Percentiles rank a stretch among this genome's conserved stretches.
phyloP scores from a whole-genome alignment of 2,888 invertebrate genomes.

The Diplolepis rosae region DNA sequence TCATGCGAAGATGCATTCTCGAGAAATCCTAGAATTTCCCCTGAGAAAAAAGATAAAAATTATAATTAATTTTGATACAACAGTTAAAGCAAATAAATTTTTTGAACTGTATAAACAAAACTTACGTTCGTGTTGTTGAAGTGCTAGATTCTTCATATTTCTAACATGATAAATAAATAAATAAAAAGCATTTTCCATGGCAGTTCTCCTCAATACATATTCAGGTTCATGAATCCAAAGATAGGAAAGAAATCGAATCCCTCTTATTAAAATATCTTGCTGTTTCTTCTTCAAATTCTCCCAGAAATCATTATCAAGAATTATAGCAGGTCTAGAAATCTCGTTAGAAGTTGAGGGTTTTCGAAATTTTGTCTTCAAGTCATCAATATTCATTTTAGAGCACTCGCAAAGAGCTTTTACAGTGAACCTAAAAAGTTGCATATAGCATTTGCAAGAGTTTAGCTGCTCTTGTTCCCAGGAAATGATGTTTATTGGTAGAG shows the following conservation, averaged over 20 bases:
- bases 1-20: neutral
- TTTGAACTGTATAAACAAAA: constrained; percentile 4
- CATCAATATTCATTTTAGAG: constrained; percentile 55
- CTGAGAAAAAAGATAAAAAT: neutral
- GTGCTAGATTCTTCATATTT: constrained; percentile 54
- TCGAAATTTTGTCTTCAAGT: constrained; percentile 40
- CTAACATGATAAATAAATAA: constrained; percentile 60
- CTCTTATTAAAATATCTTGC: constrained; percentile 57
- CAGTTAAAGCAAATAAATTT: constrained; percentile 1
- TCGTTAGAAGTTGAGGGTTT: constrained; percentile 9
- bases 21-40: neutral
- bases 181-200: constrained; percentile 63
- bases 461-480: constrained; percentile 55
- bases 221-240: constrained; percentile 64
- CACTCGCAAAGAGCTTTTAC: constrained; percentile 60
- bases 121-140: constrained; percentile 66
- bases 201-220: constrained; percentile 59
- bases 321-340: constrained; percentile 40
- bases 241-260: constrained; percentile 64
- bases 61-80: constrained; percentile 41
- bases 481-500: constrained; percentile 57
- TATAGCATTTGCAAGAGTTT: constrained; percentile 62
- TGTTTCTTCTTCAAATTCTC: constrained; percentile 53
- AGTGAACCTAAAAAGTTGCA: constrained; percentile 60
- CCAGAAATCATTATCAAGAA: constrained; percentile 54